Evolutionary conservation across 1,140 invertebrate genomes (phyloP).

Genomic region (Euglossa dilemma): DNA sequence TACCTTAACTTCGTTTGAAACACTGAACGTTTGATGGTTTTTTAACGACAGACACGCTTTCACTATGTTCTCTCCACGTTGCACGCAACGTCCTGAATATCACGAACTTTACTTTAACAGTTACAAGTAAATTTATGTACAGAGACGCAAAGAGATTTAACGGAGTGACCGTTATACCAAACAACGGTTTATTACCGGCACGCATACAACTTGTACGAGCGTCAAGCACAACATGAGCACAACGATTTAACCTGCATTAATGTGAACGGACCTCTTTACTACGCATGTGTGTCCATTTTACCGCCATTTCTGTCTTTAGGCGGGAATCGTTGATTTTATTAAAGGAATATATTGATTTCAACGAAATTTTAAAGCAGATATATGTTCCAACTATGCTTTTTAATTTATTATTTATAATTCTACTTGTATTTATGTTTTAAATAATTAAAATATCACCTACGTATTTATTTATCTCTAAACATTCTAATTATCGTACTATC

Average conservation of each 20-base stretch:
- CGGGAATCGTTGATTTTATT: constrained; percentile 23
- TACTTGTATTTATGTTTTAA: too few species aligned
- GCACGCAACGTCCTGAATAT: not conserved
- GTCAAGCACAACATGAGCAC: constrained; percentile 40
- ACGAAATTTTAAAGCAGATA: too few species aligned
- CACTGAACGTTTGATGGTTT: constrained; percentile 27
- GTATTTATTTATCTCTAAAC: not conserved
- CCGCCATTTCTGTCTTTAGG: constrained; percentile 42
- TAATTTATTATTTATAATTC: not conserved
- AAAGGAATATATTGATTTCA: not conserved
- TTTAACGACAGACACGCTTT: constrained; percentile 32
- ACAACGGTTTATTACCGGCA: constrained; percentile 57
- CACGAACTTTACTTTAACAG: not conserved
- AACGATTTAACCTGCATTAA: constrained; percentile 6
- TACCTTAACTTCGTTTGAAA: constrained; percentile 32
- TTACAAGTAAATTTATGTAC: constrained; percentile 22
- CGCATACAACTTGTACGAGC: constrained; percentile 42
- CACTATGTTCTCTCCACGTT: not conserved
- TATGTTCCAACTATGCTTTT: not conserved
- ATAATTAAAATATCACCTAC: not conserved
- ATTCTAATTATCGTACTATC: not conserved
- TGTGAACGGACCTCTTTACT: constrained; percentile 31
- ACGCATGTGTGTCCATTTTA: constrained; percentile 36
- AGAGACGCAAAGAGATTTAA: constrained; percentile 6
- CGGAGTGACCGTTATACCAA: constrained; percentile 48